Base-by-base conservation (phyloP, 1,140 invertebrate genomes). In the Mamestra configurata region DNA sequence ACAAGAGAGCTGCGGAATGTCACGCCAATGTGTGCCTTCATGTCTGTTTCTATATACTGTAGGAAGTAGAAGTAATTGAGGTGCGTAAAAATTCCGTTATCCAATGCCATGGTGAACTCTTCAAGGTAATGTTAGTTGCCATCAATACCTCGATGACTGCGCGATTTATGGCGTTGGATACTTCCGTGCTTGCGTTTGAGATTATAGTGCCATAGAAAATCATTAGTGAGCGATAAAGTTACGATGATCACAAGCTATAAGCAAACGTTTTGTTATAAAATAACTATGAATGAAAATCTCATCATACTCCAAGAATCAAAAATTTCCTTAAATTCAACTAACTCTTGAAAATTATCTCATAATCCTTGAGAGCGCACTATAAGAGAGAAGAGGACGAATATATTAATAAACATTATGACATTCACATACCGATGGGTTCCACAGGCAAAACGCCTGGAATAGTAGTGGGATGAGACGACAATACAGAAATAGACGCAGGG, bases 351-450 rank as follows among this genome's bases (percentile, higher is more conserved):
- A 13, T 4, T 15, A 43, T 18, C 61, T n/a, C 37, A 43, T 66
- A 35, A 64, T 66, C 61, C 37, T 40, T 66, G 61, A 22, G 37
- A 55, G 2, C 10, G 11, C 13, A 35, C 27, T 70, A 70, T 70
- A 46, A 70, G 43, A 70, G 22, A 15, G 18, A 70, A 46, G 22
- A 70, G 64, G 40, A 70, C 40, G 66, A 46, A 13, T 46, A 18
- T 70, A 49, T 70, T 70, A 46, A 70, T 70, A 70, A 70, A 70
- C 66, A 70, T 70, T 70, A 70, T 70, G 66, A 70, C 66, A 68
- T 20, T 49, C 64, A 27, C 66, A 70, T 70, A 70, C 66, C 66
- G 66, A 46, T 70, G 66, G 66, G 66, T 24, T 27, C 40, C 40
- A 27, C 37, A 24, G 40, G 66, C 55, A 59, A 15, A 59, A 27